Evolutionary conservation across 1,140 invertebrate species (phyloP), one percentile per base, ranked within the genome.

Genomic region (Caenorhabditis inopinata): DNA sequence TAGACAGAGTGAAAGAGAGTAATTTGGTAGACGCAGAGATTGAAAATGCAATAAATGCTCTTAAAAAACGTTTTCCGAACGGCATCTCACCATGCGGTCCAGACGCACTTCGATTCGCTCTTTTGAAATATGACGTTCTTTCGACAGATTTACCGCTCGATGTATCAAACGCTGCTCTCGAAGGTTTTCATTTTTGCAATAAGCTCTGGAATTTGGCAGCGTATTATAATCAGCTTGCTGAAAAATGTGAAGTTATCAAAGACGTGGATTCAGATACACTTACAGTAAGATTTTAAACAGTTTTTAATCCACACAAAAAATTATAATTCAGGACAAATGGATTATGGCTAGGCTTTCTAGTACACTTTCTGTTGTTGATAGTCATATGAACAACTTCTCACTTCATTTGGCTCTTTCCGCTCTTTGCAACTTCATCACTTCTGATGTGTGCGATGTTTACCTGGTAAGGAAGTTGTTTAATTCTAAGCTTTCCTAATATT

Each of bases 21-120:
- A 81, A 82, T 47, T 6, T 76, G 51, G 18, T 29, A 78, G 14
- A 78, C 78, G 51, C 83, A 87, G 82, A 85, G 82, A 62, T 79
- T 81, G 85, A 68, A 38, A 42, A 74, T 14, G 85, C 85, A 2
- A 74, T 74, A 27, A 82, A 83, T n/a, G 84, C 82, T 45, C 38
- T 86, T 7, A 76, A 49, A 12, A 75, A 46, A 18, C 29, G 78
- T 0, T 99, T 94, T 89, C 97, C 97, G 0, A 93, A 94, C 85
- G 97, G 97, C 38, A 98, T 99, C 87, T 96, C 96, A 5, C 95
- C 97, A 89, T 98, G 96, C 91, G 97, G 97, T 14, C 96, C 96
- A 0, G 97, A 99, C 91, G 97, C 97, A 4, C 90, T 99, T 9
- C 92, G 97, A 84, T 99, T 98, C 90, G 95, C 95, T 1, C 90